Evolutionary conservation across 2,113 vertebrate genomes (phyloP).

Genomic region (Cnemophilus loriae): DNA sequence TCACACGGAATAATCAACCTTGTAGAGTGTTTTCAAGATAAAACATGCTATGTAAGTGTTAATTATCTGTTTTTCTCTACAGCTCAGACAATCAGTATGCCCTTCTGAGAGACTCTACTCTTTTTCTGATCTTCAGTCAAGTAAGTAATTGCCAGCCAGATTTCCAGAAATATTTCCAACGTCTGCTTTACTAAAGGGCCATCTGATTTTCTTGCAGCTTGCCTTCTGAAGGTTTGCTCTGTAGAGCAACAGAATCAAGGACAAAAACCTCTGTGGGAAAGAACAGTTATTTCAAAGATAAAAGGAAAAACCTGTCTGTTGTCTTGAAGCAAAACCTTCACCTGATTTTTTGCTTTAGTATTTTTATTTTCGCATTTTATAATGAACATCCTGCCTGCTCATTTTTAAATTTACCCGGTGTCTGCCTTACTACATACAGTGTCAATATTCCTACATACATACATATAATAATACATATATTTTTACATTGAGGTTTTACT

Average conservation of each 20-base stretch:
- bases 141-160: conserved; percentile 74
- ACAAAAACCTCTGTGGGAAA: neutral
- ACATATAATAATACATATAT: neutral
- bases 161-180: neutral
- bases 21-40: neutral
- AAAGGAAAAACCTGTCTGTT: neutral
- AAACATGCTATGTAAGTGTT: neutral
- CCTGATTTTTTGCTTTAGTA: neutral
- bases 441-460: neutral
- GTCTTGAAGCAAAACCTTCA: neutral
- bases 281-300: neutral
- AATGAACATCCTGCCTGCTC: neutral
- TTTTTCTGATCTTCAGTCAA: conserved; percentile 85
- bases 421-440: neutral
- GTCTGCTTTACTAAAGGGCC: neutral
- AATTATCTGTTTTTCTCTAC: conserved; percentile 7
- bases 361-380: neutral
- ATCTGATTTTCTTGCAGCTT: neutral
- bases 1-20: neutral
- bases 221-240: neutral
- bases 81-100: conserved; percentile 77
- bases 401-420: neutral
- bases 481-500: neutral
- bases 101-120: conserved; percentile 80
- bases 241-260: neutral